Conservation (phyloP, 2,888 invertebrate genomes). For the Scrobipalpa costella region DNA sequence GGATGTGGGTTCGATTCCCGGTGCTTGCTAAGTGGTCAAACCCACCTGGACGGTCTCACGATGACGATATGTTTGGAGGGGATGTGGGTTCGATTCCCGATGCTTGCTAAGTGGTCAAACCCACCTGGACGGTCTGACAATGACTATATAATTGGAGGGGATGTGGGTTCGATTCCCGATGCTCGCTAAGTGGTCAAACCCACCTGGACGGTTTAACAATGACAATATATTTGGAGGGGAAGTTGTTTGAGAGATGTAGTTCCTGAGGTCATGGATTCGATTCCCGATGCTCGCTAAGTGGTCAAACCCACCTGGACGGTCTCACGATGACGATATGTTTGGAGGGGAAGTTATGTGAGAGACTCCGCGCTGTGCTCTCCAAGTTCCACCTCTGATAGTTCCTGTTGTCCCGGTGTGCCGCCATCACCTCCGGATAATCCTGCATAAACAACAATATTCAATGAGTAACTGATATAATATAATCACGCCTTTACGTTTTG, state of each 20-base stretch:
- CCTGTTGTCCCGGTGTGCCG: constrained; percentile 86
- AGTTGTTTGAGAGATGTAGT: constrained; percentile 82
- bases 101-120: neutral
- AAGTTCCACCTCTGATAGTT: constrained; percentile 90
- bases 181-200: neutral
- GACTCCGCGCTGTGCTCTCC: constrained; percentile 86
- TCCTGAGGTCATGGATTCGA: neutral
- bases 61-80: constrained; percentile 86
- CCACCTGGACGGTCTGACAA: constrained; percentile 83
- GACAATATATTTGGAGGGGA: constrained; percentile 86
- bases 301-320: constrained; percentile 70
- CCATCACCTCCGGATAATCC: constrained; percentile 94
- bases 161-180: neutral
- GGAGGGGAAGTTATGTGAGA: constrained; percentile 86
- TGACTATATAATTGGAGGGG: constrained; percentile 84
- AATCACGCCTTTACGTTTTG: too few species aligned
- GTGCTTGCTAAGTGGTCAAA: neutral
- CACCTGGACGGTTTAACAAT: constrained; percentile 84
- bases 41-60: constrained; percentile 82
- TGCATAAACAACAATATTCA: constrained; percentile 52
- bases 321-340: constrained; percentile 87
- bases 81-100: constrained; percentile 69
- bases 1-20: neutral
- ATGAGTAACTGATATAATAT: neutral
- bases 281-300: neutral